A percentile compares a stretch with the other conserved stretches of the same genome.
Evolutionary conservation across 2,113 vertebrate species (phyloP).

Genomic region (Alces alces): DNA sequence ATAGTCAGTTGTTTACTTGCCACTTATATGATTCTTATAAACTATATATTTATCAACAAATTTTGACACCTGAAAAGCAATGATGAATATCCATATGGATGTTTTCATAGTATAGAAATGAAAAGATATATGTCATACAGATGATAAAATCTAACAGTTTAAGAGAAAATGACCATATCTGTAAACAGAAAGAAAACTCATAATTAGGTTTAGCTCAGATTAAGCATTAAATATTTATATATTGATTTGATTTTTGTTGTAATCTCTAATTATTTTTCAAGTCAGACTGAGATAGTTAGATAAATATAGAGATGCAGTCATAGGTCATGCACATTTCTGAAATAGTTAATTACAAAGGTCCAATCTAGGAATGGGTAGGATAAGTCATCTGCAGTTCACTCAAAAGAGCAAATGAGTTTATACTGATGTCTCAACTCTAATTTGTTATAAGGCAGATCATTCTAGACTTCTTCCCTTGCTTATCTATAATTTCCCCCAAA

Average conservation of each 20-base stretch:
- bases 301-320: not conserved
- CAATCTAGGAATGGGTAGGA: not conserved
- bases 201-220: slow-evolving; percentile 38
- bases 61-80: slow-evolving; percentile 55
- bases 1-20: slow-evolving; percentile 42
- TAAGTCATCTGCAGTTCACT: not conserved
- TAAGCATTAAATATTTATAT: slow-evolving; percentile 14
- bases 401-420: not conserved
- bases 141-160: slow-evolving; percentile 45
- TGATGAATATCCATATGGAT: slow-evolving; percentile 40
- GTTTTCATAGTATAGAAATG: slow-evolving; percentile 50
- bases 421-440: not conserved
- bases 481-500: not conserved
- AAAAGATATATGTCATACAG: slow-evolving; percentile 46
- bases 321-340: not conserved
- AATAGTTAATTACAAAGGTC: not conserved
- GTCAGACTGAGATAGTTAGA: not conserved
- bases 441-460: not conserved
- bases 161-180: slow-evolving; percentile 10
- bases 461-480: not conserved
- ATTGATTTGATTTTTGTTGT: slow-evolving; percentile 1
- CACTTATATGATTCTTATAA: slow-evolving; percentile 1
- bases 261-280: not conserved
- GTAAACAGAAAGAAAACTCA: slow-evolving; percentile 33
- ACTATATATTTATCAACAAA: slow-evolving; percentile 61